phyloP scores from a whole-genome alignment of 53 echinoderm and acorn worm species.

The Actinopyga echinites region DNA sequence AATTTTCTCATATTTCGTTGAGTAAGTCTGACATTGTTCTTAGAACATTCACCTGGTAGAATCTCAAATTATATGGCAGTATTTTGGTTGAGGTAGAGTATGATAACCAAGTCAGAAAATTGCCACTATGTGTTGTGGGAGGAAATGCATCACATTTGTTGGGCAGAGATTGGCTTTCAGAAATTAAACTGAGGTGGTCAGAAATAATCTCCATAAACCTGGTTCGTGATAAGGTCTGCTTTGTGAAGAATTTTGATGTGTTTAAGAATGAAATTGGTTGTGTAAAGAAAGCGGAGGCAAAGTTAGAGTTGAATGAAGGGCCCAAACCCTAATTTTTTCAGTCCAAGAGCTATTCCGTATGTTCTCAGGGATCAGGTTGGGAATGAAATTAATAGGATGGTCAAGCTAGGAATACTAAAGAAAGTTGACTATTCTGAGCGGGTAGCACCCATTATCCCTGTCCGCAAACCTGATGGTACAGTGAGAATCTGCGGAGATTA shows the following conservation, averaged over 20 bases:
- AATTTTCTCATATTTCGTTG: neutral
- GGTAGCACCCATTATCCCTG: neutral
- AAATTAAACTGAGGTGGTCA: conserved; percentile 47
- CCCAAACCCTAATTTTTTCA: conserved; percentile 43
- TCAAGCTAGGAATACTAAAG: conserved; percentile 6
- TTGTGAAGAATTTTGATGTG: too few species aligned
- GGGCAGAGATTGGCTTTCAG: conserved; percentile 56
- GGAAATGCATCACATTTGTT: conserved; percentile 45
- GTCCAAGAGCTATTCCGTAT: conserved; percentile 43
- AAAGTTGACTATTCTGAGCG: conserved; percentile 23
- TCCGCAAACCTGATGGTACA: too few species aligned
- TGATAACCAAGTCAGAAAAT: neutral
- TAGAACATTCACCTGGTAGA: conserved; percentile 46
- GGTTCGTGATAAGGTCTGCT: neutral
- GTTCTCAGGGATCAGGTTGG: conserved; percentile 30
- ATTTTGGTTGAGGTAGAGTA: neutral
- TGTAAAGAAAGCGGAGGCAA: too few species aligned
- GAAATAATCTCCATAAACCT: neutral
- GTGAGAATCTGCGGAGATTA: too few species aligned
- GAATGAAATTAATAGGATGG: too few species aligned
- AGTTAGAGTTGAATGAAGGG: too few species aligned
- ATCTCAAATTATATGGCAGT: conserved; percentile 27
- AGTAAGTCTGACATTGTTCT: neutral
- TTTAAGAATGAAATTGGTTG: conserved; percentile 28
- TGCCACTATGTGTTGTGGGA: neutral